Percentiles rank a stretch among this genome's conserved stretches.
Evolutionary conservation across 2,888 invertebrate genomes (phyloP).

Genomic region (Toxonevra muliebris): DNA sequence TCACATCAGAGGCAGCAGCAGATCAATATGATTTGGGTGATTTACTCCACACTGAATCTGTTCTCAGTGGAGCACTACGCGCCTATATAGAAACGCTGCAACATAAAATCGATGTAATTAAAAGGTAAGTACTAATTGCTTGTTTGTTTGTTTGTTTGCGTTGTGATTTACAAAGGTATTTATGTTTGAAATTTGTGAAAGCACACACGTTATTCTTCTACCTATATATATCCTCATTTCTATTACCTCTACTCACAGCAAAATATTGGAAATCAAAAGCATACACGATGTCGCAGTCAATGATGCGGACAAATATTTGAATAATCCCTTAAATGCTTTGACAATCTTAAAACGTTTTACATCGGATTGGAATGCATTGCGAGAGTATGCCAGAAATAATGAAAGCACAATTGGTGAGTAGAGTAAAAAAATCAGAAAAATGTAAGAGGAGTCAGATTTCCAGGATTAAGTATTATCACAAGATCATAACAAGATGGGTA

Average conservation of each 20-base stretch:
- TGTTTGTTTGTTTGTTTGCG: background rate
- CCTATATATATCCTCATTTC: background rate
- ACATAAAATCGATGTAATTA: conserved; percentile 47
- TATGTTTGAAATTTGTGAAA: background rate
- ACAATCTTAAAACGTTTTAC: conserved; percentile 90
- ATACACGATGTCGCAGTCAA: conserved; percentile 47
- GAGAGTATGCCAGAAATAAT: conserved; percentile 66
- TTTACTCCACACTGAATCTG: conserved; percentile 50
- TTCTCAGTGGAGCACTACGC: conserved; percentile 50
- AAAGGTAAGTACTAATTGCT: conserved; percentile 36
- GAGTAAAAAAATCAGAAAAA: background rate
- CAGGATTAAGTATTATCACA: background rate
- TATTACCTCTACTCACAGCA: conserved; percentile 28
- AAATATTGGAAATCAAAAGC: conserved; percentile 44
- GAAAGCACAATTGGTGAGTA: conserved; percentile 36
- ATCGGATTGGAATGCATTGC: conserved; percentile 78
- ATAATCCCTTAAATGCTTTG: conserved; percentile 93
- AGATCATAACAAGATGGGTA: too few relatives aligned
- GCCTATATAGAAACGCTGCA: conserved; percentile 50
- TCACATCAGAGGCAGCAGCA: background rate
- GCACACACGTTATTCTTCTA: background rate
- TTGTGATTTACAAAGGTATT: background rate
- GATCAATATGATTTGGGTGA: conserved; percentile 41
- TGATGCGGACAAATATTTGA: conserved; percentile 63
- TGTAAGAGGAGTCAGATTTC: background rate